A percentile compares a stretch with the other conserved stretches of the same genome.
These are phyloP conservation scores for Chironomus tepperi DNA, from an alignment of 1,140 invertebrate genomes.

Conservation along the genomic window DNA sequence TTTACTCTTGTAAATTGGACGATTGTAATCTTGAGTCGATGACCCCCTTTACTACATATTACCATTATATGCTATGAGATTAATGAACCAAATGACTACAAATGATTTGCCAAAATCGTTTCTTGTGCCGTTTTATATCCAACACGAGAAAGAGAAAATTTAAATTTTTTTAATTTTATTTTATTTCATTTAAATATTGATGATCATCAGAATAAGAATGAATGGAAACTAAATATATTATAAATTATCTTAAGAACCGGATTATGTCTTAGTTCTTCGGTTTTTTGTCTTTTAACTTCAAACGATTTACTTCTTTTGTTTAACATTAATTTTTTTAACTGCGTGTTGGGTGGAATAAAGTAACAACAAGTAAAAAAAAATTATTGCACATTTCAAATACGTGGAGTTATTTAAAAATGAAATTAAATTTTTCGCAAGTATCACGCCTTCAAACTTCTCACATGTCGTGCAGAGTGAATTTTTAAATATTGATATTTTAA, in stretches of 20 bases:
- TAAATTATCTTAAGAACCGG: neutral
- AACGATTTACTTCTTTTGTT: too few relatives aligned
- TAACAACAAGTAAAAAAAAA: too few relatives aligned
- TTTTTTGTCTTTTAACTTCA: too few relatives aligned
- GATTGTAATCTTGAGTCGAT: neutral
- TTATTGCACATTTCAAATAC: too few relatives aligned
- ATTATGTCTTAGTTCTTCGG: neutral
- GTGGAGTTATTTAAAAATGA: too few relatives aligned
- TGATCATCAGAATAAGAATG: neutral
- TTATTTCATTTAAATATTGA: neutral
- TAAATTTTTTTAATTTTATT: neutral
- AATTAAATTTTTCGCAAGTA: too few relatives aligned
- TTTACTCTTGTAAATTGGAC: too few relatives aligned
- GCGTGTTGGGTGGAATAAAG: too few relatives aligned
- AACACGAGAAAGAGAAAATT: neutral
- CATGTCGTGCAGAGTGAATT: too few relatives aligned
- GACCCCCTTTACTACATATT: neutral
- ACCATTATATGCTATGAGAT: neutral
- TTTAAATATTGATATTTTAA: too few relatives aligned
- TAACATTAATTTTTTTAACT: too few relatives aligned
- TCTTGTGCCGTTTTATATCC: neutral
- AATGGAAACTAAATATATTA: neutral
- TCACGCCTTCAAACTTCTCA: too few relatives aligned
- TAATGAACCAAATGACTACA: neutral
- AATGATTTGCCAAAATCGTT: neutral